Base-by-base conservation (phyloP, 1,140 invertebrate genomes). In the Phthorimaea operculella region DNA sequence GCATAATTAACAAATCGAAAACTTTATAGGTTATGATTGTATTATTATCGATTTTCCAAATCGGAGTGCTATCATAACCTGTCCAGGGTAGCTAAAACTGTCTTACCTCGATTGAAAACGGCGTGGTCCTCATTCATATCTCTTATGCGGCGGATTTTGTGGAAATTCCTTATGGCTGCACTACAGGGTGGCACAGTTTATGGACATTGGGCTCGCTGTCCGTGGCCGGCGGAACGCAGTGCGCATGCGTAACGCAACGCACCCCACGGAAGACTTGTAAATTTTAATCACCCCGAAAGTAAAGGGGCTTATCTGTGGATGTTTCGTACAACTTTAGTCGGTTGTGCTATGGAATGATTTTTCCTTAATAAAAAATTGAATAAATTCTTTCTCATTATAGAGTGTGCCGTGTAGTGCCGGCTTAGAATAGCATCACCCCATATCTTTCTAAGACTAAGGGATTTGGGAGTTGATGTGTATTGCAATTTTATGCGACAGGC, bases 41-140 rank as follows among this genome's bases (percentile, higher is more conserved):
- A 64, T 78, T 81, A 74, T 78, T 77, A 84, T 84, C 60, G 81
- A 84, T 84, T 84, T 80, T 76, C 64, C 51, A 12, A 11, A 9
- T 33, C 4, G 3, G 14, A 21, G 10, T 50, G 1, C 6, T 28
- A 16, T 8, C 16, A 47, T 16, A 17, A 47, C 12, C 14, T 47
- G 8, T 47, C 1, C 8, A 15, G 16, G 8, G 44, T n/a, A 10
- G 16, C 3, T 4, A 50, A 4, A 8, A 10, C 10, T 28, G 68
- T 28, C 87, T 88, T 88, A 92, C 91, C 90, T 92, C 90, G 84
- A 90, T 87, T 70, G 90, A 88, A 86, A 91, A 89, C 86, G 88
- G 89, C 88, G 90, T 90, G 89, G 90, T 89, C 90, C 88, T 91
- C 91, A 89, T 86, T 87, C 87, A 89, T 88, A 87, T 86, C 87